Base-by-base conservation (phyloP, 2,888 invertebrate genomes). In the Drosophila robusta region DNA sequence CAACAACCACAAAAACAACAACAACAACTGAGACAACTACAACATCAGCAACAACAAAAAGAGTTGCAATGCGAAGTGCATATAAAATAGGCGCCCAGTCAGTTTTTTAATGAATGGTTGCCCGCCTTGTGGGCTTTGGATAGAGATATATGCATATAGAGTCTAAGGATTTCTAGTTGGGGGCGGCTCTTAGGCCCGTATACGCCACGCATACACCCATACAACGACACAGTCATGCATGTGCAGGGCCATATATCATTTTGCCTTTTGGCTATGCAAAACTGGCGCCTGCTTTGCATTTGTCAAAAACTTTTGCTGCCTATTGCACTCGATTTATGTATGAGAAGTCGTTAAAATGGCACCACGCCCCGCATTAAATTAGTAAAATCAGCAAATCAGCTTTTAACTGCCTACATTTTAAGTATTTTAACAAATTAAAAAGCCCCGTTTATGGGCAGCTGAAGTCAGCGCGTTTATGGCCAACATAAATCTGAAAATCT, bases 101-200 rank as follows among this genome's bases (percentile, higher is more conserved):
- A 63, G 71, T 69, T 84, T 61, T 75, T 82, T 85, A 83, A 87
- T 87, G 83, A 87, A 83, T 87, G 83, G 65, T 52, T 71, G 56
- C 55, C 52, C 70, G 63, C 39, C 66, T 66, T 51, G 47, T 29
- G 55, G 16, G 24, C 47, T 32, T 34, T 22, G 6, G 42, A 55
- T 54, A 36, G 42, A 34, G 55, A 38, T 22, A 46, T 54, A 65
- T 61, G 42, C 24, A 61, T 38, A 46, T 39, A 32, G 38, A 65
- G 54, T 38, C 49, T 61, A 61, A 71, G 71, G 74, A 73, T 36
- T 67, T 61, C 8, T 12, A 12, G 29, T 32, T 46, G 38, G 5
- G 50, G 41, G 45, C 38, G 54, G 34, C 22, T 34, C 11, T 14
- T 11, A 32, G 11, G 32, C 11, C 32, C 11, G 32, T 32, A 3